Base-by-base conservation (phyloP, 1,140 invertebrate genomes). In the Heterodera schachtii region DNA sequence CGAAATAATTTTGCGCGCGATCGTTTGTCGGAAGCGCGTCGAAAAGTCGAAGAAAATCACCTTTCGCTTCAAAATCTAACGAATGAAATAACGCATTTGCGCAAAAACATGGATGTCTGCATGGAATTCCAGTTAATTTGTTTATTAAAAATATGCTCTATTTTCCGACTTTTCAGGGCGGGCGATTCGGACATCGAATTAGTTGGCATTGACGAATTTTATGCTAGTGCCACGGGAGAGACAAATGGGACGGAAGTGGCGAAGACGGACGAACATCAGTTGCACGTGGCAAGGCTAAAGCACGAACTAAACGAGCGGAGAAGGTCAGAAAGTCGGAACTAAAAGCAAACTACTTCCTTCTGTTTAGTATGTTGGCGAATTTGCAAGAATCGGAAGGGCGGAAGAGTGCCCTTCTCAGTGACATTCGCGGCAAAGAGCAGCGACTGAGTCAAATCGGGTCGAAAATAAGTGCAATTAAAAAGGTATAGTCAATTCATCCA, bases 301-400 rank as follows among this genome's bases (percentile, higher is more conserved):
- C 52, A 76, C 74, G 82, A 83, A 6, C 44, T 83, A 9, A 47
- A 67, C 71, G 82, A 83, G 47, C 70, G 82, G 6, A 83, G 82
- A 84, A 83, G 69, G 82, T 83, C 11, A 31, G 43, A 44, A 19
- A 19, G 11, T 13, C 13, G 16, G 57, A 52, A 52, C 49, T 8
- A 52, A 11, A 6, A 52, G 49, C 49, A 52, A 11, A 52, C 6
- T 11, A 52, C 49, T 52, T 11, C 21, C 52, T 74, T 21, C n/a
- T 31, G 1, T 44, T 57, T 57, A 82, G 81, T 52, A 82, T 82
- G 46, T 41, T 80, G 16, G 66, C 77, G 31, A 82, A 82, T 64
- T 73, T 83, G 64, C 83, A 83, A 31, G 82, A 83, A 52, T 60
- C 84, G 47, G 82, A 83, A 83, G 82, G 82, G 0, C 82, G 82